Evolutionary conservation across 2,797 vertebrate genomes (phyloP).

Genomic region (Thalassophryne amazonica): DNA sequence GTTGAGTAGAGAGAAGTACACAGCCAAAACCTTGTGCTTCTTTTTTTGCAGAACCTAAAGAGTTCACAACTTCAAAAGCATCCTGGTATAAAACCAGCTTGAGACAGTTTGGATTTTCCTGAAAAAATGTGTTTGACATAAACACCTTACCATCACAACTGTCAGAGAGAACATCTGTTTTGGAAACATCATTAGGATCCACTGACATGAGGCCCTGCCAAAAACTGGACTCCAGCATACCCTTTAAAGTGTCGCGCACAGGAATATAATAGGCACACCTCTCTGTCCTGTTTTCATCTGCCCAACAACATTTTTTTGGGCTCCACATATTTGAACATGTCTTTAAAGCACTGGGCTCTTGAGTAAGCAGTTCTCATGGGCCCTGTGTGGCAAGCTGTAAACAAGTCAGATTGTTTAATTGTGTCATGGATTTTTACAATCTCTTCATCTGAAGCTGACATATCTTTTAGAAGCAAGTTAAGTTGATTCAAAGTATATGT

Average conservation of each 20-base stretch:
- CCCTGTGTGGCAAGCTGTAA: slow-evolving; percentile 9
- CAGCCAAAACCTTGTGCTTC: slow-evolving; percentile 4
- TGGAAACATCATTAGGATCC: not conserved
- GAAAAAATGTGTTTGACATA: slow-evolving; percentile 5
- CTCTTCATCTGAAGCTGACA: slow-evolving; percentile 10
- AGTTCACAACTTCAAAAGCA: slow-evolving; percentile 2
- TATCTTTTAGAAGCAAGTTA: slow-evolving; percentile 8
- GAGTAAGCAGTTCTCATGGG: slow-evolving; percentile 20
- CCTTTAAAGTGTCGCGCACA: slow-evolving; percentile 1
- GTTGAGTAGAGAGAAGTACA: slow-evolving; percentile 6
- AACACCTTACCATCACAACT: slow-evolving; percentile 2
- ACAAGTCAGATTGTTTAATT: slow-evolving; percentile 20
- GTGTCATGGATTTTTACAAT: slow-evolving; percentile 24
- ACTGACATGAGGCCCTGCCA: not conserved
- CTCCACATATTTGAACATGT: slow-evolving; percentile 19
- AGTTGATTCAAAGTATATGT: slow-evolving; percentile 15
- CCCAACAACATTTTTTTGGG: slow-evolving; percentile 6
- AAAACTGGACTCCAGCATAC: not conserved
- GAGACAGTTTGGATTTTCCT: slow-evolving; percentile 5
- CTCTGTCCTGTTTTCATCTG: slow-evolving; percentile 21
- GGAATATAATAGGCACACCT: slow-evolving; percentile 18
- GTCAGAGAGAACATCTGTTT: slow-evolving; percentile 2
- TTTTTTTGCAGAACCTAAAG: slow-evolving; percentile 4
- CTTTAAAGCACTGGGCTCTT: slow-evolving; percentile 25
- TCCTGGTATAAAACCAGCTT: slow-evolving; percentile 13